phyloP scores from a whole-genome alignment of 2,797 vertebrate genomes.

The Lindbergichthys nudifrons region DNA sequence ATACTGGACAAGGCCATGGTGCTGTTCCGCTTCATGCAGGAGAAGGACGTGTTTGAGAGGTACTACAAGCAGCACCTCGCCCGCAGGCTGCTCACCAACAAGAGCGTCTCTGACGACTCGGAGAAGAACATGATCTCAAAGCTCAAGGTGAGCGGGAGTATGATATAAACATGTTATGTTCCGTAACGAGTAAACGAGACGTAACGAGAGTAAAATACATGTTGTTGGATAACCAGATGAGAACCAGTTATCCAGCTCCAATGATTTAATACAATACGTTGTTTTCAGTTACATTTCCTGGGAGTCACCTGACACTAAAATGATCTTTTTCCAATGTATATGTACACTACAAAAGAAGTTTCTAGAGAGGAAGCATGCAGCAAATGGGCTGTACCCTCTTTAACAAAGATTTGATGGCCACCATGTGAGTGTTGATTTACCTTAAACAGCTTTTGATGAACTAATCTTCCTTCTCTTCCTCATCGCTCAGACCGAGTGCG shows the following conservation, averaged over 20 bases:
- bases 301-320: background rate
- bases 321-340: background rate
- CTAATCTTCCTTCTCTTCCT: conserved; percentile 28
- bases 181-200: background rate
- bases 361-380: background rate
- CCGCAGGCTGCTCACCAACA: conserved; percentile 97
- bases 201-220: no score
- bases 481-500: conserved; percentile 92
- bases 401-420: background rate
- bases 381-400: background rate
- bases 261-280: background rate
- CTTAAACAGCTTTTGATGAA: background rate
- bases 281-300: background rate
- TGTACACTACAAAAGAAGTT: background rate
- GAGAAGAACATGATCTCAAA: conserved; percentile 99
- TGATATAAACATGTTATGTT: background rate
- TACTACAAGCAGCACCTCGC: conserved; percentile 99
- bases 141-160: conserved; percentile 88
- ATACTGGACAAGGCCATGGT: conserved; percentile 99
- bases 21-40: conserved; percentile 99
- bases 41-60: conserved; percentile 99
- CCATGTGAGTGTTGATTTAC: background rate
- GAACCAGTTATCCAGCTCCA: background rate
- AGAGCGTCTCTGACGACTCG: conserved; percentile 99
- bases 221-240: no score